Percentiles rank a stretch among this genome's conserved stretches.
phyloP scores from a whole-genome alignment of 2,113 vertebrate species.

The Lamprotornis superbus region DNA sequence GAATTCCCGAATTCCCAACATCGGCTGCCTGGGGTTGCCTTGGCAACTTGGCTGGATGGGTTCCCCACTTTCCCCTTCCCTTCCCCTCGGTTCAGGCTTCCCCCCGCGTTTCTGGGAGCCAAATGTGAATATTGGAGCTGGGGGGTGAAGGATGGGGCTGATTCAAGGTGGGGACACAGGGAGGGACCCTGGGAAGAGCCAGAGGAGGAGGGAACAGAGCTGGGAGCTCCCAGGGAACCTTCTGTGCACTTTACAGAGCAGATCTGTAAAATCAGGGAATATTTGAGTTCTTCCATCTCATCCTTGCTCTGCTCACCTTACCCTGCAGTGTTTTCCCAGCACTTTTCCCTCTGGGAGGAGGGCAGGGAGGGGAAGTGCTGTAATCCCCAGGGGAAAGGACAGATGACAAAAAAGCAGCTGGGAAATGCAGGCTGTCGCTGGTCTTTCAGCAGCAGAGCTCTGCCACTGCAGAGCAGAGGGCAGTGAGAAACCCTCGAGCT shows the following conservation, averaged over 20 bases:
- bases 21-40: no score
- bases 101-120: fast-evolving
- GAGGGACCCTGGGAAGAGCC: not conserved
- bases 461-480: not conserved
- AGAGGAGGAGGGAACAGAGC: not conserved
- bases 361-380: no score
- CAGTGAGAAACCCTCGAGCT: not conserved
- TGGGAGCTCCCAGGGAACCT: not conserved
- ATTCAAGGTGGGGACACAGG: not conserved
- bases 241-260: not conserved
- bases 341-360: not conserved
- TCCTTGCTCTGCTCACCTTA: not conserved
- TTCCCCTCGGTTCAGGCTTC: not conserved
- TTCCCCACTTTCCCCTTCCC: not conserved
- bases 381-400: not conserved
- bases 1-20: not conserved
- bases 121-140: not conserved
- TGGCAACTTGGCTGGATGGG: not conserved
- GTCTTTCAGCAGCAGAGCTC: not conserved
- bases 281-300: fast-evolving
- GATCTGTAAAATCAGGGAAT: not conserved
- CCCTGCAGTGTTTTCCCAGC: not conserved
- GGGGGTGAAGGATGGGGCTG: not conserved
- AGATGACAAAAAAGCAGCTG: not conserved
- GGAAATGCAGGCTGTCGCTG: not conserved